A percentile compares a stretch with the other conserved stretches of the same genome.
These are phyloP conservation scores for Grammomys dolichurus DNA, from an alignment of 2,113 vertebrate genomes.

Conservation along the genomic window DNA sequence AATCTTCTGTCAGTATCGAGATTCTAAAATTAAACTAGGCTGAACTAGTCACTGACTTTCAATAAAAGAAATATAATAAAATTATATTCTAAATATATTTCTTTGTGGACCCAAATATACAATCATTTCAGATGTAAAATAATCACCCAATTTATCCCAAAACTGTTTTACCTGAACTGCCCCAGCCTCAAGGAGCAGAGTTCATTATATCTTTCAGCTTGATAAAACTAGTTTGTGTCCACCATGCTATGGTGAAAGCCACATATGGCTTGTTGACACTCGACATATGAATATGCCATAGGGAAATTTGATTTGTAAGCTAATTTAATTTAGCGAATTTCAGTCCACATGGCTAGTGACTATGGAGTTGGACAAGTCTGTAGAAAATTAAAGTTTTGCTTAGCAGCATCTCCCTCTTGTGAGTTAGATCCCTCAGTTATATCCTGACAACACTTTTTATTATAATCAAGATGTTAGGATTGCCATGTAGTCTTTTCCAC, in stretches of 20 bases:
- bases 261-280: not conserved
- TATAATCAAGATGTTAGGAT: not conserved
- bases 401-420: not conserved
- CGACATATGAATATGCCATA: not conserved
- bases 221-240: not conserved
- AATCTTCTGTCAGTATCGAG: not conserved
- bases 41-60: not conserved
- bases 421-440: not conserved
- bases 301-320: not conserved
- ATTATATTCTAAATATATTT: constrained; percentile 30
- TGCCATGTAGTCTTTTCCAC: not conserved
- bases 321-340: constrained; percentile 13
- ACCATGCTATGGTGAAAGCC: not conserved
- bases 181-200: fast-evolving
- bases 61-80: not conserved
- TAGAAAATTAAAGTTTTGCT: constrained; percentile 16
- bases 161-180: constrained; percentile 17
- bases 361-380: not conserved
- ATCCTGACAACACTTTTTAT: not conserved
- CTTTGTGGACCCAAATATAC: not conserved
- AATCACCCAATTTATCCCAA: not conserved
- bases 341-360: not conserved
- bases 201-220: not conserved
- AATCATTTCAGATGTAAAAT: not conserved
- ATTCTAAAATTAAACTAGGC: not conserved